Percentiles rank a stretch among this genome's conserved stretches.
Evolutionary conservation across 2,797 vertebrate species (phyloP).

Genomic region (Sylvia borin): DNA sequence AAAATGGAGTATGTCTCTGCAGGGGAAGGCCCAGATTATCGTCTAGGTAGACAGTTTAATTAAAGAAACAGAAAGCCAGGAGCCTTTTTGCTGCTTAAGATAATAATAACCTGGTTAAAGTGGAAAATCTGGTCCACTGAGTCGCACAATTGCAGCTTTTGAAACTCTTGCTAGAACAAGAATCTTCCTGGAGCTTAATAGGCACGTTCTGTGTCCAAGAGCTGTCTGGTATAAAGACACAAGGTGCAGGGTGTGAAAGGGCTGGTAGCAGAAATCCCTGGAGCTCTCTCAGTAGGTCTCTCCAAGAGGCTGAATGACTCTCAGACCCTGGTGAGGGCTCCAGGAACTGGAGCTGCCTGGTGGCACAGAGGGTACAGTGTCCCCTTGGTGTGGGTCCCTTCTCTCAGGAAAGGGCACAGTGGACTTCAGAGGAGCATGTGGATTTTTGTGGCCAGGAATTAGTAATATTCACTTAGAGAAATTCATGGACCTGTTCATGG

Average conservation of each 20-base stretch:
- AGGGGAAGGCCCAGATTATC: background rate
- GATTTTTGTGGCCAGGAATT: background rate
- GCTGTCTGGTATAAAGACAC: background rate
- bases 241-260: background rate
- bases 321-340: background rate
- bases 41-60: background rate
- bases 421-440: background rate
- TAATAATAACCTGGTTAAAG: background rate
- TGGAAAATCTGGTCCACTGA: background rate
- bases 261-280: background rate
- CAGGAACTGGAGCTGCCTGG: background rate
- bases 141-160: background rate
- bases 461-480: background rate
- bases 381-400: background rate
- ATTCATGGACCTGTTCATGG: background rate
- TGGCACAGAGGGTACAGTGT: background rate
- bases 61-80: background rate
- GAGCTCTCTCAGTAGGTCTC: background rate
- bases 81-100: background rate
- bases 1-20: fast-evolving
- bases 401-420: background rate
- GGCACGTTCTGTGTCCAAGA: background rate
- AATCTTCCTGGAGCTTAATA: background rate
- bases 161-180: background rate
- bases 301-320: background rate